Evolutionary conservation across 2,113 vertebrate species (phyloP).

Genomic region (Etheostoma cragini): DNA sequence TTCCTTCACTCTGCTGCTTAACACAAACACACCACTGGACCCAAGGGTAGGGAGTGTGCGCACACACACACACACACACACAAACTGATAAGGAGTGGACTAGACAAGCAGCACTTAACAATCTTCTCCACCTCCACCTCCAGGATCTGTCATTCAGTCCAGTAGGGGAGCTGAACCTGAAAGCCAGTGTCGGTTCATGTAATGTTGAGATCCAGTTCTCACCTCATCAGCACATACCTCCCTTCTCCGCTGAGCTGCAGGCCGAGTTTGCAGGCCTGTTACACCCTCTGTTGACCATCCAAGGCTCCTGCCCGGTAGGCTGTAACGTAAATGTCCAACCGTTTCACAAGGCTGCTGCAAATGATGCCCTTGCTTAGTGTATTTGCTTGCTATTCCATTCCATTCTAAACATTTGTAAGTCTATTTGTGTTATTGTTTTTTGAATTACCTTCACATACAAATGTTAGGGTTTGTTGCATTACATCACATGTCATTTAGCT

Average conservation of each 20-base stretch:
- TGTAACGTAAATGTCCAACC: background rate
- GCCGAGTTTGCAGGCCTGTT: conserved; percentile 81
- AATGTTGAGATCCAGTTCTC: conserved; percentile 86
- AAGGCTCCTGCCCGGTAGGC: conserved; percentile 84
- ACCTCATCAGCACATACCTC: conserved; percentile 76
- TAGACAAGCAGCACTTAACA: background rate
- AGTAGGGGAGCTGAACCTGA: conserved; percentile 77
- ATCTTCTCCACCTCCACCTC: background rate
- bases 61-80: background rate
- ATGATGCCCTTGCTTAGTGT: background rate
- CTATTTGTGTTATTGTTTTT: background rate
- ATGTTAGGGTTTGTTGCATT: background rate
- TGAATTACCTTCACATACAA: background rate
- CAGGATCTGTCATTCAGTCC: conserved; percentile 81
- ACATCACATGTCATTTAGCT: too few relatives aligned
- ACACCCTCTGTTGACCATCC: conserved; percentile 85
- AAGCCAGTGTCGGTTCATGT: conserved; percentile 78
- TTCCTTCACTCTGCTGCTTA: conserved; percentile 79
- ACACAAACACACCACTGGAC: conserved; percentile 77
- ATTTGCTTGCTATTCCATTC: background rate
- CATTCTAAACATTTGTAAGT: background rate
- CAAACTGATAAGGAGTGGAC: background rate
- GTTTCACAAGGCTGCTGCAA: background rate
- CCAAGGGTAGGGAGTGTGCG: conserved; percentile 78
- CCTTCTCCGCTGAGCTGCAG: conserved; percentile 86